Conservation (phyloP, 2,888 invertebrate species). For the Perdita meconis region DNA sequence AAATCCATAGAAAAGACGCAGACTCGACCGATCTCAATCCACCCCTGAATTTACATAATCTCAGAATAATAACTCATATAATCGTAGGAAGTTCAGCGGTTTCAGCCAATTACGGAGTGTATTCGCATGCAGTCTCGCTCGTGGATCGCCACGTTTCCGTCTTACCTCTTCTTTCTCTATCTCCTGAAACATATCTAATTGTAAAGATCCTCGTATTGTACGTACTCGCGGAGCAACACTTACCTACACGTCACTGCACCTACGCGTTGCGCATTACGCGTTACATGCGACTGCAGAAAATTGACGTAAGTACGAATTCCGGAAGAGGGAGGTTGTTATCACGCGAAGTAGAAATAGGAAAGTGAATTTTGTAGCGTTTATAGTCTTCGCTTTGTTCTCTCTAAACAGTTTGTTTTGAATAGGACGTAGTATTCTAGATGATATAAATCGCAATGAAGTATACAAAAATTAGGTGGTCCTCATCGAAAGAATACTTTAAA, state of each 20-base stretch:
- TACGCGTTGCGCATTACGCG: constrained; percentile 24
- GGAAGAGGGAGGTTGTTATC: constrained; percentile 48
- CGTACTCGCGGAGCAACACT: not conserved
- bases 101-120: constrained; percentile 68
- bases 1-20: not conserved
- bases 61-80: constrained; percentile 69
- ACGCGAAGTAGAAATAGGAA: constrained; percentile 43
- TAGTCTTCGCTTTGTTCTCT: constrained; percentile 27
- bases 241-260: constrained; percentile 18
- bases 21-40: constrained; percentile 15
- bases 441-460: no score
- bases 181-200: constrained; percentile 58
- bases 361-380: constrained; percentile 40
- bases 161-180: constrained; percentile 40
- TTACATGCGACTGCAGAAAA: constrained; percentile 26
- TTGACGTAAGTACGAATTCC: not conserved
- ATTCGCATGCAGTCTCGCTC: constrained; percentile 48
- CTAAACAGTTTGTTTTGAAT: constrained; percentile 5
- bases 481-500: no score
- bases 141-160: constrained; percentile 29
- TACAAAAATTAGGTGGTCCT: no score
- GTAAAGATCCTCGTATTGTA: constrained; percentile 33
- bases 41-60: constrained; percentile 25
- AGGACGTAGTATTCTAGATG: no score
- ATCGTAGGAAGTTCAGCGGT: constrained; percentile 70